Evolutionary conservation across 2,888 invertebrate genomes (phyloP), one percentile per base, ranked within the genome.

Genomic region (Reticulitermes lucifugus): DNA sequence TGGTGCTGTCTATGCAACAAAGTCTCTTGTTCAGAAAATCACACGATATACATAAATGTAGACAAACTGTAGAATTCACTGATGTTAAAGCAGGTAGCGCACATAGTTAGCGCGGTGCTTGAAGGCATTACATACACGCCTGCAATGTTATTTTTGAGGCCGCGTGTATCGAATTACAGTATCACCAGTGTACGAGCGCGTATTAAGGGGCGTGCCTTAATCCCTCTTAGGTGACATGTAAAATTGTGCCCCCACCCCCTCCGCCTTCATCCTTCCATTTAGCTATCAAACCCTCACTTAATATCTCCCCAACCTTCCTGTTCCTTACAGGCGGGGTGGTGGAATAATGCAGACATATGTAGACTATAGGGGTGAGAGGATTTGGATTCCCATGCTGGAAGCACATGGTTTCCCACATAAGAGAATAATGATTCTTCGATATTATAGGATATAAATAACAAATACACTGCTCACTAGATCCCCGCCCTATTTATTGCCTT

Each of bases 361-460:
- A 71, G 9, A 12, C 12, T 46, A 46, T 55, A 18, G 29, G 79
- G 79, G 79, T 79, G 79, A 25, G 29, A 29, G 80, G 59, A 41
- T 41, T 41, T 73, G 73, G 73, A 73, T 73, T 60, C 65, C 65
- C 6, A 65, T 25, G 65, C 65, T n/a, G 65, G n/a, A 65, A 65
- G 41, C 81, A 81, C 81, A 81, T 65, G 81, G 65, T 81, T 81
- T 81, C 81, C 65, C 81, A 81, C 81, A 65, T 81, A 65, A 81
- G 41, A 65, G 81, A 81, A 83, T 83, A 83, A 83, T 83, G 83
- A 83, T 83, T 43, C 55, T 29, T 51, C 75, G 35, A 60, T 80
- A 35, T 80, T 60, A 80, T 80, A 22, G 80, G 59, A 60, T 80
- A 80, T 60, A 80, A 60, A 80, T 80, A 80, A 41, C 80, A 73